Base-by-base conservation (phyloP, 2,888 invertebrate species). In the Catotricha subobsoleta region DNA sequence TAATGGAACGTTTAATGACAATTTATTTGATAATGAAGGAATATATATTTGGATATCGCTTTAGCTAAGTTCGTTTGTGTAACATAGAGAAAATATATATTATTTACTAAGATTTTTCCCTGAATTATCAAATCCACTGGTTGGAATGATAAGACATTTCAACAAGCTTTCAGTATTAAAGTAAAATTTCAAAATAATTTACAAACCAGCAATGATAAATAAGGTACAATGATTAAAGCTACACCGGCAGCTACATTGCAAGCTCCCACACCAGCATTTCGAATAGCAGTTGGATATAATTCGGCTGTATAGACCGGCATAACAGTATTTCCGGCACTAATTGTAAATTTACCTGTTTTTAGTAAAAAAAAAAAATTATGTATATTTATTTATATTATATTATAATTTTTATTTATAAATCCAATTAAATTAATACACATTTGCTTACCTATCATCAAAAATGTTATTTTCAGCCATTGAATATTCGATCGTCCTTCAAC, bases 281-380 rank as follows among this genome's bases (percentile, higher is more conserved):
- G 65, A 47, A 79, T 72, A 44, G 74, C 66, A 3, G 79, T 79
- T 1, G 79, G 79, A 56, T 77, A 80, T 29, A 79, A 59, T 51
- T 80, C 79, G 3, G 78, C 77, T 2, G 78, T 78, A 54, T 73
- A 79, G 21, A 79, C 75, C 1, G 83, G 83, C 66, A 82, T 67
- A 51, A 82, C 77, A 53, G 78, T 81, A 52, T 83, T 84, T 16
- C 80, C 77, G 1, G 78, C 73, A 30, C 80, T 79, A 40, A 83
- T 78, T 20, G 78, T 74, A 51, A 83, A 81, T 63, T 83, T 81
- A 36, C 57, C 58, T 58, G 31, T 27, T 13, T 23, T 15, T 16
- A 31, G 15, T 31, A 6, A 12, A 34, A 23, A n/a, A 4, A 29
- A 10, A 29, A 29, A n/a, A 10, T 23, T 29, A n/a, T 29, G 29